A percentile compares a stretch with the other conserved stretches of the same genome.
phyloP scores from a whole-genome alignment of 2,888 invertebrate species.

The Torymus auratus region DNA sequence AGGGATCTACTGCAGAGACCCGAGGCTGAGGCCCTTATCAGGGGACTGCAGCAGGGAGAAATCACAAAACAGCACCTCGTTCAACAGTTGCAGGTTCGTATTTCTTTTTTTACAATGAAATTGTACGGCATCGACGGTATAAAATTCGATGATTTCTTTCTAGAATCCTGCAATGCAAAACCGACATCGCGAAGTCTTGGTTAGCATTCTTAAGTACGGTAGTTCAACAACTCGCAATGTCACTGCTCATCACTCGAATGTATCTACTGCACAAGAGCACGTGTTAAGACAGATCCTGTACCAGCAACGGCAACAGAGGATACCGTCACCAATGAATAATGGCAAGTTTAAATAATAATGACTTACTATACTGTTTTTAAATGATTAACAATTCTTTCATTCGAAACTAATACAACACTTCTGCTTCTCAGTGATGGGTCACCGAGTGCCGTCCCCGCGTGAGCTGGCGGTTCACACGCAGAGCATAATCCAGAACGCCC shows the following conservation, averaged over 20 bases:
- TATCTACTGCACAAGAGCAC: slow-evolving; percentile 74
- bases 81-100: slow-evolving; percentile 82
- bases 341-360: slow-evolving; percentile 63
- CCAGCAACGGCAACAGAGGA: slow-evolving; percentile 76
- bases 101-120: neutral
- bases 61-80: slow-evolving; percentile 86
- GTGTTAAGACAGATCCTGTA: slow-evolving; percentile 77
- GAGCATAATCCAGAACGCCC: slow-evolving; percentile 89
- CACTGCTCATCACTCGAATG: slow-evolving; percentile 74
- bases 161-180: slow-evolving; percentile 85
- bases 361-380: neutral
- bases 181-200: slow-evolving; percentile 85
- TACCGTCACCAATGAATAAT: slow-evolving; percentile 76
- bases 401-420: no score
- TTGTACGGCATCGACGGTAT: neutral
- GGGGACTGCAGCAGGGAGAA: slow-evolving; percentile 87
- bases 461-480: slow-evolving; percentile 91
- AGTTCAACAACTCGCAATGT: slow-evolving; percentile 72
- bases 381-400: slow-evolving; percentile 3
- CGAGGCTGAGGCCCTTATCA: slow-evolving; percentile 87
- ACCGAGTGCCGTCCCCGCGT: slow-evolving; percentile 88
- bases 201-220: slow-evolving; percentile 81
- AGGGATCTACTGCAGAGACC: slow-evolving; percentile 84
- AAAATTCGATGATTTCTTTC: neutral
- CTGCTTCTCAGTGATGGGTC: slow-evolving; percentile 78